Evolutionary conservation across 2,888 invertebrate genomes (phyloP), one percentile per base, ranked within the genome.

Genomic region (Leptogaster cylindrica): DNA sequence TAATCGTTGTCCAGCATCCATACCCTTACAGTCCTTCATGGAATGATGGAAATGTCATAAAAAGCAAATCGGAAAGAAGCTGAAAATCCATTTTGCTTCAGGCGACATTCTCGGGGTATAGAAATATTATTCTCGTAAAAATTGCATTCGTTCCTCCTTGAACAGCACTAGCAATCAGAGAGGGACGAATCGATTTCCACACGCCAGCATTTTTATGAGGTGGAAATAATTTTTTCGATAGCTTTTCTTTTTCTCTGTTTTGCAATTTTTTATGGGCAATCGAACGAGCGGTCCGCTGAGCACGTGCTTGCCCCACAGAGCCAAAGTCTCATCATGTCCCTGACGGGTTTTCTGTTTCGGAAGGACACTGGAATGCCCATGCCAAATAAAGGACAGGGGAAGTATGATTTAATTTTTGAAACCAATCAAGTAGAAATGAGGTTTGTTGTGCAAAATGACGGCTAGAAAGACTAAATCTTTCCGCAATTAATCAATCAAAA

Each of bases 181-280:
- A 65, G 65, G 41, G 58, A 31, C 63, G 55, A 67, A 65, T 44
- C 61, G 65, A 67, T 69, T 67, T 67, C 51, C 65, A 67, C 69
- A 70, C 69, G 69, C 69, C 67, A 67, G 69, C 69, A 67, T 67
- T 70, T 70, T 70, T 70, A 70, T 70, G 69, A 67, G 61, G 65
- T 70, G 69, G 58, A 70, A 70, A 67, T 70, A 70, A 70, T 70
- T 61, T 70, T 67, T 66, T 66, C 31, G 25, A 23, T 25, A n/a
- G 36, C 31, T 61, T 39, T 48, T 31, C 12, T 55, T 20, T 27
- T 27, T 20, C 12, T 44, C 36, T 16, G 27, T 7, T 41, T 27
- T 16, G 8, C 28, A 14, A 20, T 44, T 61, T 41, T 61, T 44
- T 44, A 44, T 44, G 66, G 66, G 46, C 55, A 44, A 66, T 55